Conservation (phyloP, 2,797 vertebrate genomes). For the Onychomys arenicola region DNA sequence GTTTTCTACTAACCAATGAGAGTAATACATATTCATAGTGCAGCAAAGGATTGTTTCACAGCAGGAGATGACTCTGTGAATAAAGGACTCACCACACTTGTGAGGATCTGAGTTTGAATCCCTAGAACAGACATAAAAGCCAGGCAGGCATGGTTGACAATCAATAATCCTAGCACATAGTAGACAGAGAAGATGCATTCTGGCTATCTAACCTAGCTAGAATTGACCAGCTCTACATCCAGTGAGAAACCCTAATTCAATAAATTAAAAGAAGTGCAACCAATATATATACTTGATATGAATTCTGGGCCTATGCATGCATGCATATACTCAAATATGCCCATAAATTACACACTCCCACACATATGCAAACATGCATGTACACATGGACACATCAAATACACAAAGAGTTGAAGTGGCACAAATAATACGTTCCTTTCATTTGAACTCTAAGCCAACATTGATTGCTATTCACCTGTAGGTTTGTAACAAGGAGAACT, state of each 20-base stretch:
- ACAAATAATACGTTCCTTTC: conserved; percentile 2
- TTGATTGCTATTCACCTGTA: not conserved
- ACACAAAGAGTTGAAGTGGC: not conserved
- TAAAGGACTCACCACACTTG: not conserved
- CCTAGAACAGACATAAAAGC: not conserved
- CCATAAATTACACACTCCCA: not conserved
- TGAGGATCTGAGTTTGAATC: not conserved
- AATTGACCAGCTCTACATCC: not conserved
- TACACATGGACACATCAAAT: not conserved
- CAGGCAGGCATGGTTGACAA: too few species aligned
- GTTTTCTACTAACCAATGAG: too few species aligned
- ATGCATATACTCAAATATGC: not conserved
- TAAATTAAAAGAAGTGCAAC: not conserved
- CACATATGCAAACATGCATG: not conserved
- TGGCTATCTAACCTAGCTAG: not conserved
- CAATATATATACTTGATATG: not conserved
- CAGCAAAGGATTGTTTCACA: too few species aligned
- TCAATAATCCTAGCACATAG: not conserved
- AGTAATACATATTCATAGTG: too few species aligned
- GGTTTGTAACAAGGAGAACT: not conserved
- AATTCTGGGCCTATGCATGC: not conserved
- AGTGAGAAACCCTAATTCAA: not conserved
- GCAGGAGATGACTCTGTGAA: not conserved
- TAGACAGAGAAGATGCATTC: not conserved
- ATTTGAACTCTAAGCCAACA: not conserved